Evolutionary conservation across 2,797 vertebrate species (phyloP).

Genomic region (Vultur gryphus): DNA sequence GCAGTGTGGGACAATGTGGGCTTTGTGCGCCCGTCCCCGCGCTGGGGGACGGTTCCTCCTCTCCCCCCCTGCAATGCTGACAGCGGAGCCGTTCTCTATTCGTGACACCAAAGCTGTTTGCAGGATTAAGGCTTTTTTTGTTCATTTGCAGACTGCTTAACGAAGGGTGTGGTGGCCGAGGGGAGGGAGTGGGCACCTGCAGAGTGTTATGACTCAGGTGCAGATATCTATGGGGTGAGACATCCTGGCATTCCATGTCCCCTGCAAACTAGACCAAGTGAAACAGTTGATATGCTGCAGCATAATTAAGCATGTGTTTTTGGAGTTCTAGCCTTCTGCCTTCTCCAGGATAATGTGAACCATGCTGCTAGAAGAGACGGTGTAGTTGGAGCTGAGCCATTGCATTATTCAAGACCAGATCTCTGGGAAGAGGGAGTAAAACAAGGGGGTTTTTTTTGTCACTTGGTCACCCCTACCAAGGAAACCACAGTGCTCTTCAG

Average conservation of each 20-base stretch:
- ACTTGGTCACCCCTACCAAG: background rate
- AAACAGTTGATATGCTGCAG: background rate
- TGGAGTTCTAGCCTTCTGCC: background rate
- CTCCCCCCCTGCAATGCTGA: background rate
- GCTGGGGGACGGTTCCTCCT: background rate
- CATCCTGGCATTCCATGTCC: background rate
- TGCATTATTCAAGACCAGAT: background rate
- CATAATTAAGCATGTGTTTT: background rate
- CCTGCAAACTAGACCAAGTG: accelerated
- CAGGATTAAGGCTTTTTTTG: background rate
- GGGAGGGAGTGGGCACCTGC: background rate
- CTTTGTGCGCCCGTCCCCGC: background rate
- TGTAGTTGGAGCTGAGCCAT: constrained; percentile 20
- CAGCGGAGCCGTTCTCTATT: background rate
- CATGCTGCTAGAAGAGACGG: background rate
- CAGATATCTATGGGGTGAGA: background rate
- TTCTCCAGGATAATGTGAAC: background rate
- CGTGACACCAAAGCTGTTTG: background rate
- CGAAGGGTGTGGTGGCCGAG: background rate
- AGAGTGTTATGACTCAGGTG: background rate
- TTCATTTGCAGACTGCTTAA: background rate
- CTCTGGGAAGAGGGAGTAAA: background rate
- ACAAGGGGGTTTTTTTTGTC: background rate
- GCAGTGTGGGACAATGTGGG: background rate
- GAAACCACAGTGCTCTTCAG: background rate